Conservation (phyloP, 2,888 invertebrate species). For the Oligia fasciuncula region DNA sequence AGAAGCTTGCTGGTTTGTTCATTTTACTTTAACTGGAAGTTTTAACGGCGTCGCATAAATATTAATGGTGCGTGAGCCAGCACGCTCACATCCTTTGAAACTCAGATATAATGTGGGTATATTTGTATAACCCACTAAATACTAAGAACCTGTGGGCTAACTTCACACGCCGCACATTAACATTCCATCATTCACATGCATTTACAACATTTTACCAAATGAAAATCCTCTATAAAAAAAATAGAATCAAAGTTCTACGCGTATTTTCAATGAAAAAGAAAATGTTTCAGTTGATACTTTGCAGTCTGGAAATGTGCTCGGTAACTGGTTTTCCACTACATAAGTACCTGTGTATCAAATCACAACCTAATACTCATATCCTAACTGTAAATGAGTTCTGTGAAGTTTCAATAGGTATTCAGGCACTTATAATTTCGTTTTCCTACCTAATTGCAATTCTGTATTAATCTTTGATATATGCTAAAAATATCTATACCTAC, state of each 20-base stretch:
- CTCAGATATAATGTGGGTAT: not conserved
- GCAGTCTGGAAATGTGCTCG: not conserved
- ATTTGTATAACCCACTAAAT: conserved; percentile 15
- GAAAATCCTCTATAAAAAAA: not conserved
- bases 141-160: conserved; percentile 3
- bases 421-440: too few species aligned
- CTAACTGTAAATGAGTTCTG: too few species aligned
- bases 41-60: conserved; percentile 33
- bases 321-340: not conserved
- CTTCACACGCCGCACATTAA: not conserved
- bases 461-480: too few species aligned
- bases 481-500: not conserved
- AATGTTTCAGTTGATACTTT: not conserved
- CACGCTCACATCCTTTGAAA: conserved; percentile 35
- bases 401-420: too few species aligned
- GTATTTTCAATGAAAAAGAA: too few species aligned
- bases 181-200: not conserved
- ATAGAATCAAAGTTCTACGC: not conserved
- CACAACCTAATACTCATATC: too few species aligned
- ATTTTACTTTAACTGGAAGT: conserved; percentile 14
- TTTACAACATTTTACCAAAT: not conserved
- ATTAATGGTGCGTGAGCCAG: conserved; percentile 42
- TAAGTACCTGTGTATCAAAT: too few species aligned
- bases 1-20: not conserved
- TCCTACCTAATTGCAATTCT: not conserved